Evolutionary conservation across 2,113 vertebrate species (phyloP), one percentile per base, ranked within the genome.

Genomic region (Helogale parvula): DNA sequence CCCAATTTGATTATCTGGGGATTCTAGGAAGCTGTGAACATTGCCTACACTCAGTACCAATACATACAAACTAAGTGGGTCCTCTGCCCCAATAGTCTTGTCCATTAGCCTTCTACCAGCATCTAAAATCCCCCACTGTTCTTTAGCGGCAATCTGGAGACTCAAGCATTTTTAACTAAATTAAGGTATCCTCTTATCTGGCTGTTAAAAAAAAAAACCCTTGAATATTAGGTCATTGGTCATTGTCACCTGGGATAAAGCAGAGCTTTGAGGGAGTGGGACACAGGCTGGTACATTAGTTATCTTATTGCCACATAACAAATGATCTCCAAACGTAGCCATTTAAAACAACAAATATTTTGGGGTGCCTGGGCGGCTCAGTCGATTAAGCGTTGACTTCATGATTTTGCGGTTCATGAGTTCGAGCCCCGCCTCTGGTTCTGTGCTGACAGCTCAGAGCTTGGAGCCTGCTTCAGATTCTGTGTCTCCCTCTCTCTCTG

Each of bases 111-210:
- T 83, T 83, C 65, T 14, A 81, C 57, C 31, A 41, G 47, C 31
- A 88, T 83, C 77, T 88, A 25, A 95, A 94, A 76, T 71, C 17
- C 79, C 63, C 63, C 15, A 89, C 33, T 79, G 10, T 47, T 92
- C 38, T 89, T 91, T 95, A 88, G 38, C 83, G 66, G 35, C 52
- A 60, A 79, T 82, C 93, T 71, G 27, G 77, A 94, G 29, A 72
- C 17, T 84, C 47, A 97, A 74, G 50, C 33, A 85, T 96, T 97
- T 97, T 85, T 82, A 69, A 96, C 29, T 68, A 63, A 97, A 79
- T 85, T 88, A 86, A 25, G 6, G 4, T 90, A 41, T 89, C 25
- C 4, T 93, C 17, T 96, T 93, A 89, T 74, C 82, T 65, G 38
- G 23, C 33, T 94, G 23, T 90, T 89, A 33, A 89, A 69, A 89